Evolutionary conservation across 1,140 invertebrate species (phyloP).

Genomic region (Mylabris phalerata): DNA sequence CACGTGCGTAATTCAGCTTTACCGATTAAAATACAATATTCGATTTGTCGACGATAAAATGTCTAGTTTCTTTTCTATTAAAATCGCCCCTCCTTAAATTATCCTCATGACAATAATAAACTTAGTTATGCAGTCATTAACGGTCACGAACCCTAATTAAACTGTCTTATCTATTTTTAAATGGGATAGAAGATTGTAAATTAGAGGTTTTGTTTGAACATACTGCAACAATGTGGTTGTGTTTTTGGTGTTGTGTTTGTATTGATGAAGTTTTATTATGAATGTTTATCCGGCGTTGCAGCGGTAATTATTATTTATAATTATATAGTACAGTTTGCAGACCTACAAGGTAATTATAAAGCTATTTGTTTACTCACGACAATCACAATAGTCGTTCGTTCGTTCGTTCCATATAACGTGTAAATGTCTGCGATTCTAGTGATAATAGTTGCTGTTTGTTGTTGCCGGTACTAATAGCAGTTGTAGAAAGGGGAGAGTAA

Average conservation of each 20-base stretch:
- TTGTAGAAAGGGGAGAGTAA: not conserved
- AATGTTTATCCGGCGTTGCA: conserved; percentile 38
- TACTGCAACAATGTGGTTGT: not conserved
- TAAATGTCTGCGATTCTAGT: no score
- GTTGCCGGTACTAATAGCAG: not conserved
- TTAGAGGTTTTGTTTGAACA: conserved; percentile 16
- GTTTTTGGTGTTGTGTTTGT: conserved; percentile 17
- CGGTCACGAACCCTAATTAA: conserved; percentile 20
- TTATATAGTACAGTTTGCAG: conserved; percentile 24
- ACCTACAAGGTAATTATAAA: conserved; percentile 34
- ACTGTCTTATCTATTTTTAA: conserved; percentile 22
- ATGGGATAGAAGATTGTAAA: conserved; percentile 12
- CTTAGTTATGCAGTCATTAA: conserved; percentile 14
- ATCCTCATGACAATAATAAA: conserved; percentile 2
- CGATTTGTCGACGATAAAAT: no score
- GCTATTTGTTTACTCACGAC: conserved; percentile 34
- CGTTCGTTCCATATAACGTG: no score
- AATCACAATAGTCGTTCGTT: conserved; percentile 13
- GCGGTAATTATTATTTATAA: conserved; percentile 32
- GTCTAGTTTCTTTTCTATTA: no score
- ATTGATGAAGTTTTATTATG: conserved; percentile 34
- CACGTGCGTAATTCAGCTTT: no score
- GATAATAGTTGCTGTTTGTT: no score
- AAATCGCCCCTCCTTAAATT: conserved; percentile 1
- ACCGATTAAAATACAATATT: no score